Evolutionary conservation across 2,113 vertebrate species (phyloP), one percentile per base, ranked within the genome.

Genomic region (Silurus asotus): DNA sequence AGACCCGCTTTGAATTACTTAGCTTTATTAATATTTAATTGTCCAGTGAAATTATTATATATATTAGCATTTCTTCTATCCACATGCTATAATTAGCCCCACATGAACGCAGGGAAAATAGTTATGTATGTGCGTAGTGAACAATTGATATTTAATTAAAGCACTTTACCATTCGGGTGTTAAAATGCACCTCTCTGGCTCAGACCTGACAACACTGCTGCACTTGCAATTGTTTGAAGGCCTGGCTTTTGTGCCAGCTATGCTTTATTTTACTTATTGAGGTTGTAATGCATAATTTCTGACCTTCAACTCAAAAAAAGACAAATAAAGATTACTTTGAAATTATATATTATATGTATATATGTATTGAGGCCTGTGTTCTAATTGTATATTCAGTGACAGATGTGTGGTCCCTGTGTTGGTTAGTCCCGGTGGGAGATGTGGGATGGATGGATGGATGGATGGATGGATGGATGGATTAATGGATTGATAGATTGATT

Each of bases 1-100:
- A 94, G 95, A 28, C 0, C n/a, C 64, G 8, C 64, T 19, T 37
- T 11, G 28, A 55, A 51, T 55, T 58, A 6, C 49, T 25, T 48
- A 58, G 51, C 19, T 49, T 83, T 13, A 37, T 19, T 84, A 5
- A 53, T 55, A 58, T 48, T n/a, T 28, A 19, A 67, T 9, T 15
- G 49, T 85, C 5, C 20, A 37, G 37, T 19, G 0, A 7, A 83
- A 5, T 45, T 28, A 0, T 15, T 72, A 70, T 53, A 25, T 51
- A 61, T 45, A 62, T 64, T 17, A n/a, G 45, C 23, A 82, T 10
- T n/a, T 20, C 8, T 8, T 53, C 6, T 17, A 56, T 23, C 5
- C 5, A 51, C 8, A 19, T 23, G 8, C 45, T 62, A 62, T 81
- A 13, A 59, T n/a, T 65, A 65, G 25, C 1, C n/a, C 79, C 20